Percentiles rank a stretch among this genome's conserved stretches.
Conservation (phyloP, 2,113 vertebrate species). For the Callaeas wilsoni region DNA sequence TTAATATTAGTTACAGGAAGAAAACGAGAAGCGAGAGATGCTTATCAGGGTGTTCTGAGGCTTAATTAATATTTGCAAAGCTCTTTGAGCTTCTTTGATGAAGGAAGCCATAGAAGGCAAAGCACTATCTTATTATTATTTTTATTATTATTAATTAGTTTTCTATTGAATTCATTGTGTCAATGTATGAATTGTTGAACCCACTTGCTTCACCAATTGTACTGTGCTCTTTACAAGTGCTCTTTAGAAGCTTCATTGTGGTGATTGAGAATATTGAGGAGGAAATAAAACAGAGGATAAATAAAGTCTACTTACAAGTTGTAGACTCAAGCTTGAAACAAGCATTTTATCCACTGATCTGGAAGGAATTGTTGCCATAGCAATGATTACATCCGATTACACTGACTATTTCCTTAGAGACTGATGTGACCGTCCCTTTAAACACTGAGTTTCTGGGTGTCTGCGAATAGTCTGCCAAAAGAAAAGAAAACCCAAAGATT, state of each 20-base stretch:
- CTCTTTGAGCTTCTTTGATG: constrained; percentile 10
- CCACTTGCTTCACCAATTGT: neutral
- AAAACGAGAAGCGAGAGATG: constrained; percentile 20
- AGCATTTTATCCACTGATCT: neutral
- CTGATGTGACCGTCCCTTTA: neutral
- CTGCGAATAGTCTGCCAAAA: neutral
- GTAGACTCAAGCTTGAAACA: neutral
- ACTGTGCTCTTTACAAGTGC: neutral
- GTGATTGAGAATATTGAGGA: neutral
- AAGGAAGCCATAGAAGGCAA: neutral
- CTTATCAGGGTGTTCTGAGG: neutral
- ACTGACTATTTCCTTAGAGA: neutral
- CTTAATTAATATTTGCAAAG: constrained; percentile 51
- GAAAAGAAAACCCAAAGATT: neutral
- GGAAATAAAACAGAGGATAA: constrained; percentile 23
- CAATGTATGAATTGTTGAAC: neutral
- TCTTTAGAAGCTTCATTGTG: neutral
- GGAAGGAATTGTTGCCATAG: constrained; percentile 27
- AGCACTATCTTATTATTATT: neutral
- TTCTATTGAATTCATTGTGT: constrained; percentile 10
- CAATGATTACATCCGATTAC: neutral
- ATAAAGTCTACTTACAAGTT: neutral
- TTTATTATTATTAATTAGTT: constrained; percentile 41
- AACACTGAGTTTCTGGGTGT: neutral
- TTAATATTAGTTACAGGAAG: neutral